Conservation (phyloP, 1,140 invertebrate genomes). For the Thaumetopoea pityocampa region DNA sequence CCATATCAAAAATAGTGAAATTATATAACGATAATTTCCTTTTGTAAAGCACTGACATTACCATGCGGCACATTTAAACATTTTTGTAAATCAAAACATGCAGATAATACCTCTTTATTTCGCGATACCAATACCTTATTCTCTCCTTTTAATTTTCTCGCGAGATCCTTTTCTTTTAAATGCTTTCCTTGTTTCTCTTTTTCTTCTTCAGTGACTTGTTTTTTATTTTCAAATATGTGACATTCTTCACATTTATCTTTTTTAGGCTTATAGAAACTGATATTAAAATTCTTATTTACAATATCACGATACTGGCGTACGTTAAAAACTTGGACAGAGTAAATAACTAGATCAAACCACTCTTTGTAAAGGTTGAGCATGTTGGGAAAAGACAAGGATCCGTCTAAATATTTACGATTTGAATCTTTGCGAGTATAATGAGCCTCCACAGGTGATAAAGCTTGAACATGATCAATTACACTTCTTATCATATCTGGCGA, state of each 20-base stretch:
- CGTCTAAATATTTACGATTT: constrained; percentile 27
- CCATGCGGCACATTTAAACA: constrained; percentile 5
- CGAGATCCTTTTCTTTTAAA: constrained; percentile 2
- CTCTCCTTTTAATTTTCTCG: constrained; percentile 5
- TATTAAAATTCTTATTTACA: constrained; percentile 37
- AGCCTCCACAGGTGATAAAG: constrained; percentile 25
- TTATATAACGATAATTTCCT: constrained; percentile 36
- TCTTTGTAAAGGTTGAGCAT: constrained; percentile 33
- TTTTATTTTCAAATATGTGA: constrained; percentile 27
- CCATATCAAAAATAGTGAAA: constrained; percentile 35
- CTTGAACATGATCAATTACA: constrained; percentile 21
- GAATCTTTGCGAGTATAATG: constrained; percentile 29
- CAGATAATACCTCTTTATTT: constrained; percentile 1
- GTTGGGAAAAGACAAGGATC: constrained; percentile 23
- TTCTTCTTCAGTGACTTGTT: constrained; percentile 8
- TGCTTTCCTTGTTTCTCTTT: constrained; percentile 6
- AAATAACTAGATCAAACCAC: constrained; percentile 24
- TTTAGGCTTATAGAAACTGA: constrained; percentile 42
- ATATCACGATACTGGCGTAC: constrained; percentile 33
- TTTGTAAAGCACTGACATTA: constrained; percentile 30
- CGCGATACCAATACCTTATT: constrained; percentile 5
- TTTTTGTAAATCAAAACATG: constrained; percentile 9
- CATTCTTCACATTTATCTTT: constrained; percentile 47
- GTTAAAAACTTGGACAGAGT: constrained; percentile 14
- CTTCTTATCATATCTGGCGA: constrained; percentile 10